These are phyloP conservation scores for Bemisia tabaci DNA, from an alignment of 1,140 invertebrate genomes.

Conservation along the genomic window DNA sequence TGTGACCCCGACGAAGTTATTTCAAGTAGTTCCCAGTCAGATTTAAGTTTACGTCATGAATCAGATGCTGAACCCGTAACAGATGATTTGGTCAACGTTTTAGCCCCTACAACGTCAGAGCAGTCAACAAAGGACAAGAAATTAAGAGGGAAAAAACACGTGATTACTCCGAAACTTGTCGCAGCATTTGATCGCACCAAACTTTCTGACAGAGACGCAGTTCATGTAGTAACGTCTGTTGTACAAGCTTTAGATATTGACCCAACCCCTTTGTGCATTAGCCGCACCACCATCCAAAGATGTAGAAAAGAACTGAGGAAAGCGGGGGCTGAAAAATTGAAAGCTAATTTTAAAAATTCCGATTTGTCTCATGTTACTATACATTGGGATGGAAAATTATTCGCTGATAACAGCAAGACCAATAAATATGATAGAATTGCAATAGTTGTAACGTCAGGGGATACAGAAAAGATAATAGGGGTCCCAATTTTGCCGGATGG, in stretches of 20 bases:
- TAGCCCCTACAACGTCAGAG: too few relatives aligned
- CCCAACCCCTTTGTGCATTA: constrained; percentile 13
- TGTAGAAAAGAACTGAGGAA: constrained; percentile 16
- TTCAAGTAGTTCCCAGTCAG: too few relatives aligned
- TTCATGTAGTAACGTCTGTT: constrained; percentile 15
- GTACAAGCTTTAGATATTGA: constrained; percentile 14
- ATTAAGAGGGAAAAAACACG: background rate
- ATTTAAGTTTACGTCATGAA: too few relatives aligned
- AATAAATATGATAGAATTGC: constrained; percentile 4
- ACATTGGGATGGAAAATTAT: constrained; percentile 21
- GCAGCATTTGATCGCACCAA: constrained; percentile 17
- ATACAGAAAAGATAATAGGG: constrained; percentile 11
- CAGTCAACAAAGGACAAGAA: too few relatives aligned
- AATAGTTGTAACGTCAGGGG: constrained; percentile 10
- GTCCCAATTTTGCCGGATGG: constrained; percentile 8
- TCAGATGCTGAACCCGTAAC: too few relatives aligned
- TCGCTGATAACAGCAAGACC: constrained; percentile 18
- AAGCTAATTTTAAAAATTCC: constrained; percentile 14
- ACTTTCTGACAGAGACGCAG: constrained; percentile 16
- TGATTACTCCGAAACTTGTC: background rate
- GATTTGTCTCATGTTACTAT: constrained; percentile 11
- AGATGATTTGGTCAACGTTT: too few relatives aligned
- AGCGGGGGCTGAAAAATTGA: constrained; percentile 11
- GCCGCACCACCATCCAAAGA: constrained; percentile 15
- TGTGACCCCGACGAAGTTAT: too few relatives aligned